A percentile compares a stretch with the other conserved stretches of the same genome.
Evolutionary conservation across 1,140 invertebrate genomes (phyloP).

Genomic region (Microplitis mediator): DNA sequence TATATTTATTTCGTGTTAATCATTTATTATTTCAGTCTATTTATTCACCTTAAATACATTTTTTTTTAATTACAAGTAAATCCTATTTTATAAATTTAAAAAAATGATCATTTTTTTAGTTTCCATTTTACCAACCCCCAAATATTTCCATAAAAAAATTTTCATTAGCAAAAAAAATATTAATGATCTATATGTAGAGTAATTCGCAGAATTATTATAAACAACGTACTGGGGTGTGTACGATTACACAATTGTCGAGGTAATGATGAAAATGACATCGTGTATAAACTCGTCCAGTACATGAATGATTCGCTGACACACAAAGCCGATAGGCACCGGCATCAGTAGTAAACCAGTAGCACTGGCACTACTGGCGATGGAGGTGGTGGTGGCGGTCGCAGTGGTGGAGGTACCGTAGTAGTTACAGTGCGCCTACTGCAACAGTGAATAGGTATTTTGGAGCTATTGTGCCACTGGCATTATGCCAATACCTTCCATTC

Average conservation of each 20-base stretch:
- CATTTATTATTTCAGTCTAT: too few species aligned
- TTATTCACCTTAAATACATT: too few species aligned
- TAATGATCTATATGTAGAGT: too few species aligned
- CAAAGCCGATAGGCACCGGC: slow-evolving; percentile 19
- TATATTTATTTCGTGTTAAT: too few species aligned
- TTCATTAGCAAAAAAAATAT: too few species aligned
- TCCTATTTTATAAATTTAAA: too few species aligned
- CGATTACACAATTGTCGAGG: slow-evolving; percentile 15
- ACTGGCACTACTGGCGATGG: neutral
- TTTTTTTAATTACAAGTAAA: too few species aligned
- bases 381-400: neutral
- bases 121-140: too few species aligned
- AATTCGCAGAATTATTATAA: neutral
- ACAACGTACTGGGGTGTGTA: slow-evolving; percentile 1
- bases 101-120: too few species aligned
- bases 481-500: slow-evolving; percentile 50
- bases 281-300: slow-evolving; percentile 7
- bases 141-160: too few species aligned
- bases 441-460: slow-evolving; percentile 46
- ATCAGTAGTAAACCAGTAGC: too few species aligned
- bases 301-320: slow-evolving; percentile 23
- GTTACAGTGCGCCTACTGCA: slow-evolving; percentile 14
- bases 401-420: slow-evolving; percentile 8
- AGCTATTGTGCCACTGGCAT: slow-evolving; percentile 46
- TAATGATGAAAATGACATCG: slow-evolving; percentile 23